Conservation (phyloP, 2,797 vertebrate genomes). For the Spinus pinus region DNA sequence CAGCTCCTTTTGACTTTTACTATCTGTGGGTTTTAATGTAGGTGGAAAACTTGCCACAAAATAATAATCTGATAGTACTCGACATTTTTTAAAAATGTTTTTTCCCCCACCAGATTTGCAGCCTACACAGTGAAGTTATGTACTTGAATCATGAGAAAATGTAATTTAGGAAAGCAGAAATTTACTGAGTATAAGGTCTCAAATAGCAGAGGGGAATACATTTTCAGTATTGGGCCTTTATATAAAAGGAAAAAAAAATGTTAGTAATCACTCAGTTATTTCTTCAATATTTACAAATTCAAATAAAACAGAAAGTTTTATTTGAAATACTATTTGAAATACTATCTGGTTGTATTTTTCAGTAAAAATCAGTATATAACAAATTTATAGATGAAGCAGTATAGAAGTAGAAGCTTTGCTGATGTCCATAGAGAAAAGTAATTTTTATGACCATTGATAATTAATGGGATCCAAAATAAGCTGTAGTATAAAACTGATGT, state of each 20-base stretch:
- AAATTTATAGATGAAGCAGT: neutral
- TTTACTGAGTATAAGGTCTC: slow-evolving; percentile 25
- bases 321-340: neutral
- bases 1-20: slow-evolving; percentile 61
- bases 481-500: neutral
- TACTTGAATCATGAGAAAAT: slow-evolving; percentile 45
- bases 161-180: slow-evolving; percentile 57
- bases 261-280: neutral
- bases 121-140: slow-evolving; percentile 54
- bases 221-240: neutral
- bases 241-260: neutral
- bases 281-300: slow-evolving; percentile 11
- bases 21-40: slow-evolving; percentile 67
- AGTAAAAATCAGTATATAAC: neutral
- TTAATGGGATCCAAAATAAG: neutral
- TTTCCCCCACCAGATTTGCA: slow-evolving; percentile 58
- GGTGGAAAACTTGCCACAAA: slow-evolving; percentile 69
- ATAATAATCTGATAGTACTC: slow-evolving; percentile 71
- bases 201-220: slow-evolving; percentile 20
- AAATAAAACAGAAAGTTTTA: neutral
- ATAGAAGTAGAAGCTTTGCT: neutral
- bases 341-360: neutral
- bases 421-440: neutral
- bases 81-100: slow-evolving; percentile 66
- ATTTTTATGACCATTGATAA: neutral